Conservation (phyloP, 2,888 invertebrate species). For the Dendrolimus houi region DNA sequence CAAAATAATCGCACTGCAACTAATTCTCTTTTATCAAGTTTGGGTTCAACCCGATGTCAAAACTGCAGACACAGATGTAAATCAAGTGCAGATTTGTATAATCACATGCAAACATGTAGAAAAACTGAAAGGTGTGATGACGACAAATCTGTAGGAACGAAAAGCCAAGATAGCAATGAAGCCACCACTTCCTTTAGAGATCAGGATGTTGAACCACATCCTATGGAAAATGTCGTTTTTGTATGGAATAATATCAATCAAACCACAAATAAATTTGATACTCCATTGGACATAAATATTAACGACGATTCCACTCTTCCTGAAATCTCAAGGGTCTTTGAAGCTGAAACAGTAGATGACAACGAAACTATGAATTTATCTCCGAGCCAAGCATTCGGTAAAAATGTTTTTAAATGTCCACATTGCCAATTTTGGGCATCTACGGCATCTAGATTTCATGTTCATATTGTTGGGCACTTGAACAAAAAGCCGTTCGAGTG, state of each 20-base stretch:
- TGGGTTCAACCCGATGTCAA: conserved; percentile 88
- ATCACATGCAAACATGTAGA: conserved; percentile 84
- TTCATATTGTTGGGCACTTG: conserved; percentile 94
- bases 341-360: conserved; percentile 52
- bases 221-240: conserved; percentile 88
- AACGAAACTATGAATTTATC: conserved; percentile 79
- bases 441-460: conserved; percentile 94
- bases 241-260: conserved; percentile 85
- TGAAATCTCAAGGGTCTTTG: conserved; percentile 45
- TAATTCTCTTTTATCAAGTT: conserved; percentile 58
- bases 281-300: conserved; percentile 58
- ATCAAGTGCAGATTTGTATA: conserved; percentile 85
- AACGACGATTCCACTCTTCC: conserved; percentile 65
- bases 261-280: conserved; percentile 50
- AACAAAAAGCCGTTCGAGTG: conserved; percentile 97
- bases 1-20: conserved; percentile 52
- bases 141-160: conserved; percentile 36
- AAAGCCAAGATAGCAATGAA: conserved; percentile 45
- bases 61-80: conserved; percentile 92
- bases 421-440: conserved; percentile 95
- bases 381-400: conserved; percentile 79
- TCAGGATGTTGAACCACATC: conserved; percentile 76
- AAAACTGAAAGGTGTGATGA: conserved; percentile 56
- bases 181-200: conserved; percentile 31
- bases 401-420: conserved; percentile 93